These are phyloP conservation scores for Panonychus citri DNA, from an alignment of 1,140 invertebrate genomes.

Conservation along the genomic window DNA sequence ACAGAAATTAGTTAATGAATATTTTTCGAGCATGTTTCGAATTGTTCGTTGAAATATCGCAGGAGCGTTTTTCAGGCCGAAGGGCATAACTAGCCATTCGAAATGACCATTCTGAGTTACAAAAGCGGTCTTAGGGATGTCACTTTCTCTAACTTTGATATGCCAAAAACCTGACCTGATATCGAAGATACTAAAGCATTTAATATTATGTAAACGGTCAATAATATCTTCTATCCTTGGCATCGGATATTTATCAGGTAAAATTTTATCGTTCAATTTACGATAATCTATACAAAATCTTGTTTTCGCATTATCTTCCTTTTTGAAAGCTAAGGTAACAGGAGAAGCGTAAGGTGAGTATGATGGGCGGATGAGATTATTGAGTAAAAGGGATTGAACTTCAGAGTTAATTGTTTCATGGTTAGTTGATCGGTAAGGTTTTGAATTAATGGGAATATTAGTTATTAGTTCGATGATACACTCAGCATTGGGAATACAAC, in stretches of 20 bases:
- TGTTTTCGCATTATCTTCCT: background rate
- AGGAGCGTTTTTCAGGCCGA: conserved; percentile 19
- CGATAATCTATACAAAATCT: background rate
- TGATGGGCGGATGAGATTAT: background rate
- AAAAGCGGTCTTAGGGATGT: conserved; percentile 26
- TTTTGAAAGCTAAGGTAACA: background rate
- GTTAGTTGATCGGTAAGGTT: background rate
- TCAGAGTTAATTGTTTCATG: background rate
- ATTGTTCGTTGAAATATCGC: conserved; percentile 18
- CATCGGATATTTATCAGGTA: conserved; percentile 7
- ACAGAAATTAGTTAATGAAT: conserved; percentile 13
- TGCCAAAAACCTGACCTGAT: conserved; percentile 26
- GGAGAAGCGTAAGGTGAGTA: background rate
- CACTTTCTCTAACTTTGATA: conserved; percentile 19
- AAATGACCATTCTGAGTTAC: conserved; percentile 20
- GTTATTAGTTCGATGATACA: background rate
- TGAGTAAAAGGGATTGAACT: background rate
- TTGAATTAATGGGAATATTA: background rate
- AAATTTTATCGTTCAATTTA: background rate
- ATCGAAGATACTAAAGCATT: conserved; percentile 25
- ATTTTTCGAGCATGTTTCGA: background rate
- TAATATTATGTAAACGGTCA: conserved; percentile 17
- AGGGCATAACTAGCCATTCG: conserved; percentile 22
- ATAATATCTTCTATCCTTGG: conserved; percentile 21
- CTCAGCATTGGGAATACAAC: background rate